Base-by-base conservation (phyloP, 2,113 vertebrate genomes). In the Ornithorhynchus anatinus region DNA sequence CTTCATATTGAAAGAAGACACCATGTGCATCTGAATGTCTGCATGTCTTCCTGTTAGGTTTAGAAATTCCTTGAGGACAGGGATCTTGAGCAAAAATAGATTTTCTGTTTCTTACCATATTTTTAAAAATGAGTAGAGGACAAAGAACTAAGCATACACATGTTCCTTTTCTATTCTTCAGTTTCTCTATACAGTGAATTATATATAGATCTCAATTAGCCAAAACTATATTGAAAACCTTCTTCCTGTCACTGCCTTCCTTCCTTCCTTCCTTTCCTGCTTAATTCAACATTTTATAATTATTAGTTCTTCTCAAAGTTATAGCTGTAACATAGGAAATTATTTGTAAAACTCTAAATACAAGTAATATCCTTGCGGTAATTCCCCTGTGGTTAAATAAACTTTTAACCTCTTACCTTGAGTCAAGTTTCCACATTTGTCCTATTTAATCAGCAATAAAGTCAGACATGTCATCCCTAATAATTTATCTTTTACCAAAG, bases 361-460 rank as follows among this genome's bases (percentile, higher is more conserved):
- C 32, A 74, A 80, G 52, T 20, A 78, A 52, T 37, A 72, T 42
- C 39, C 38, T 84, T 51, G 43, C 1, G 3, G 50, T 69, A 65
- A 44, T 52, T 87, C 84, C 68, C 72, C 33, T 57, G 38, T 79
- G 73, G 72, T 66, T 67, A 77, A 68, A 60, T 63, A 80, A 90
- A 87, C 78, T 77, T 77, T 61, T 72, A 80, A 89, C 77, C 73
- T 77, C 63, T 82, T 85, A 83, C 74, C 43, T 85, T 77, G 43
- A 84, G 69, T 48, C 63, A 15, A 78, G 59, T 62, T 77, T 84
- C 69, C 72, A 81, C 63, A 81, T 86, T 85, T 85, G 69, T 77
- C 75, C 80, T 68, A 63, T 80, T 89, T 84, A 88, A 90, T 86
- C 66, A 79, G 70, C 52, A 82, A 68, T 73, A 81, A 88, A 84